Base-by-base conservation (phyloP, 30 jellyfish, hydroid and myxozoan genomes). In the Nemopilema nomurai region DNA sequence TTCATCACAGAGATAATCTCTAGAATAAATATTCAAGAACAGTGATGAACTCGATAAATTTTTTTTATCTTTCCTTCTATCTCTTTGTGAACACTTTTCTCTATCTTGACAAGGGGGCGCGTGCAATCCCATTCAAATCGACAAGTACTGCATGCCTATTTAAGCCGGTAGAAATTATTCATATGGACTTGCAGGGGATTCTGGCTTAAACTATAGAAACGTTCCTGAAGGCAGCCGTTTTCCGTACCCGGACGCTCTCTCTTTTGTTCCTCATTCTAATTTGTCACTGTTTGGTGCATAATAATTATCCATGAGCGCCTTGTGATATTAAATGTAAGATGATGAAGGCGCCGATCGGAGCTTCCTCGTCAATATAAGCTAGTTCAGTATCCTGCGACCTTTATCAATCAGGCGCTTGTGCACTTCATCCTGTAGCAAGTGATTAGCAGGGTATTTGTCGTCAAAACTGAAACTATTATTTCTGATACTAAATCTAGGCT, bases 31-130 rank as follows among this genome's bases (percentile, higher is more conserved):
- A 72, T 72, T 83, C 91, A 83, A 62, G 32, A 69, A 73, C 31
- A 28, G 64, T 69, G 91, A 71, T 83, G 68, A 83, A 65, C 70
- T 62, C 49, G 91, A 83, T 83, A 83, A 83, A 41, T 3, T 28
- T 57, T 71, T 67, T 53, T 83, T 83, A 83, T 83, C 91, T 62
- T 25, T 13, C 20, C 69, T 71, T 52, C 91, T 83, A 83, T 83
- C 91, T 83, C 78, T 83, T 83, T 83, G 91, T 83, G 72, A 83
- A 70, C 72, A 29, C 51, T 63, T 69, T 49, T 53, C 77, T 31
- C 83, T 83, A 83, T 83, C 86, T 28, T 72, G 62, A 23, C 67
- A 71, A 83, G 86, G 80, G 77, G 91, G 91, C 91, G 91, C 91
- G 91, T 83, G 91, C 81, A 70, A 16, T 3, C 80, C 30, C 71